Evolutionary conservation across 2,797 vertebrate species (phyloP).

Genomic region (Ptychadena robeensis): DNA sequence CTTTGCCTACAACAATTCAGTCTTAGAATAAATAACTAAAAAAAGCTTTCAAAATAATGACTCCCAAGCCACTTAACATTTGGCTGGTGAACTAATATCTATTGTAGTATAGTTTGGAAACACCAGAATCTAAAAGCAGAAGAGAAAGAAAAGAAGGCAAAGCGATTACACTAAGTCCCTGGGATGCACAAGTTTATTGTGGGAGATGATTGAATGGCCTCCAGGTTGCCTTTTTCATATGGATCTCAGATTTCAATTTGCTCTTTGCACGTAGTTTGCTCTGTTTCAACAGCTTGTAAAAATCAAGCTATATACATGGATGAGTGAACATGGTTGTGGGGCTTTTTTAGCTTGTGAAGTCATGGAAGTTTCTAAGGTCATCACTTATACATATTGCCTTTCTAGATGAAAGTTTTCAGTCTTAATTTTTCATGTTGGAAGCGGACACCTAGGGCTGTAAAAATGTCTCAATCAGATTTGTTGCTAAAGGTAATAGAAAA

Average conservation of each 20-base stretch:
- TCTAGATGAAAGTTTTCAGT: neutral
- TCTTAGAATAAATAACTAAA: no score
- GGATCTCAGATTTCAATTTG: conserved; percentile 15
- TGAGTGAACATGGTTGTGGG: neutral
- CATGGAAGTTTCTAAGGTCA: conserved; percentile 19
- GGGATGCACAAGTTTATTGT: conserved; percentile 21
- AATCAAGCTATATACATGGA: conserved; percentile 18
- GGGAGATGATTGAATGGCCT: conserved; percentile 36
- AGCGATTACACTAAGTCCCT: conserved; percentile 7
- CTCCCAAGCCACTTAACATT: neutral
- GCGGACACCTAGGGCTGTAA: neutral
- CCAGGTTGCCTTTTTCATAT: conserved; percentile 1
- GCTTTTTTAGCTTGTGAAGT: conserved; percentile 21
- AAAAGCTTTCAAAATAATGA: conserved; percentile 1
- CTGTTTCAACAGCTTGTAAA: conserved; percentile 45
- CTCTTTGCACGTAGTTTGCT: conserved; percentile 15
- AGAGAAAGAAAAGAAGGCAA: conserved; percentile 38
- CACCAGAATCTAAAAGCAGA: neutral
- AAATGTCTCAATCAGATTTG: no score
- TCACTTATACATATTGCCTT: neutral
- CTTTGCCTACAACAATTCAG: neutral
- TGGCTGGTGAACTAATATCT: conserved; percentile 9
- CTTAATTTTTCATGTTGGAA: neutral
- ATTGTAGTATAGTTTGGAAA: neutral
- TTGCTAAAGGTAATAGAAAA: no score